A percentile compares a stretch with the other conserved stretches of the same genome.
phyloP scores from a whole-genome alignment of 2,888 invertebrate species.

The Oscheius sp. region DNA sequence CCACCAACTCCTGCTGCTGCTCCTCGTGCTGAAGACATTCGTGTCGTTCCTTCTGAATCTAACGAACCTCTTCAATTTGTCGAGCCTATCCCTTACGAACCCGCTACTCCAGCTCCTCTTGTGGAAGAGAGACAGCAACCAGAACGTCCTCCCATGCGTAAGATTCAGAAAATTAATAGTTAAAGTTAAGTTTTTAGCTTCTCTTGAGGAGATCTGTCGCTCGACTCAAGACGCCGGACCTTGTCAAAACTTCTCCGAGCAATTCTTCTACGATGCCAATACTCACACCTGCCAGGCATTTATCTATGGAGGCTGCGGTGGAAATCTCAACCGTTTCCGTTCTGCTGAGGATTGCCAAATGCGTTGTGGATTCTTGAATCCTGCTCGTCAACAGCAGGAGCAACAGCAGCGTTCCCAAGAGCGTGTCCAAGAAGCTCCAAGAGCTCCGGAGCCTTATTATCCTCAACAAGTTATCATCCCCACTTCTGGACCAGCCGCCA shows the following conservation, averaged over 20 bases:
- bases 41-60: not conserved
- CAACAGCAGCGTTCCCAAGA: constrained; percentile 18
- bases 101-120: constrained; percentile 24
- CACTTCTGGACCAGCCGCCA: constrained; percentile 15
- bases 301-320: constrained; percentile 68
- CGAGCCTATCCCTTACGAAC: constrained; percentile 27
- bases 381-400: not conserved
- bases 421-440: constrained; percentile 20
- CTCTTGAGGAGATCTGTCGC: constrained; percentile 60
- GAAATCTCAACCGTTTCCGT: constrained; percentile 64
- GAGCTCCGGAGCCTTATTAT: constrained; percentile 3
- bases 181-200: constrained; percentile 23
- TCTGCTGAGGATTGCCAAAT: constrained; percentile 58
- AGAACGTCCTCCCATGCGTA: constrained; percentile 20
- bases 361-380: constrained; percentile 54
- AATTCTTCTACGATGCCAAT: constrained; percentile 52
- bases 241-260: constrained; percentile 81
- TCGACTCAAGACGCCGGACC: constrained; percentile 76
- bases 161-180: not conserved
- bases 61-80: too few relatives aligned
- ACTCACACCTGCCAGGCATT: constrained; percentile 54
- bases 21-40: constrained; percentile 13
- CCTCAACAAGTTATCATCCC: constrained; percentile 3
- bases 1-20: constrained; percentile 36
- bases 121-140: constrained; percentile 14